Percentiles rank a stretch among this genome's conserved stretches.
These are phyloP conservation scores for Damaliscus lunatus DNA, from an alignment of 2,113 vertebrate species.

Conservation along the genomic window DNA sequence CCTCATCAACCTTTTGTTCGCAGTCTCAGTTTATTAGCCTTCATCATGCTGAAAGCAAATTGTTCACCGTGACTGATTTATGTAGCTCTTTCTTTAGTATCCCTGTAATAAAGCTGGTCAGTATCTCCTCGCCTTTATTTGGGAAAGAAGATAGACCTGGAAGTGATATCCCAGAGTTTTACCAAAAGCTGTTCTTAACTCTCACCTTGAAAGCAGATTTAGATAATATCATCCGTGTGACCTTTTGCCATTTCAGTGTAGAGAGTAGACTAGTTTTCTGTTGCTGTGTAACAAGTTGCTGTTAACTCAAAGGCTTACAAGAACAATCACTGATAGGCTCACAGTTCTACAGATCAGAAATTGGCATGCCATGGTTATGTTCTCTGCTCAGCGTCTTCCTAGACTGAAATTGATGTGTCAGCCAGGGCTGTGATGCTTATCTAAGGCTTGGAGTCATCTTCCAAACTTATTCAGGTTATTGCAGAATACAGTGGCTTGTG, in stretches of 20 bases:
- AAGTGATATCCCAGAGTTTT: not conserved
- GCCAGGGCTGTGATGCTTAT: no score
- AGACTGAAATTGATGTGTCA: not conserved
- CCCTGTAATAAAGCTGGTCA: not conserved
- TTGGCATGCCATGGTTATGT: no score
- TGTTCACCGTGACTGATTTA: not conserved
- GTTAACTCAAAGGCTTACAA: not conserved
- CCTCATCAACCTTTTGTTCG: not conserved
- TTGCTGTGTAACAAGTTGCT: not conserved
- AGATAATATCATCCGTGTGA: not conserved
- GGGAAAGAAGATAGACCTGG: not conserved
- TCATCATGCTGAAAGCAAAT: not conserved
- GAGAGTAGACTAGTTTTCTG: not conserved
- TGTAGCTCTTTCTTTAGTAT: not conserved
- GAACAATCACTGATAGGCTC: not conserved
- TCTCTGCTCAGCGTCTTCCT: not conserved
- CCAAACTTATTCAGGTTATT: not conserved
- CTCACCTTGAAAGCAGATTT: not conserved
- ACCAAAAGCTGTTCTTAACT: not conserved
- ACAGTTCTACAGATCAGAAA: not conserved
- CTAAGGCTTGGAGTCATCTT: not conserved
- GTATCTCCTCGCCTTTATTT: not conserved
- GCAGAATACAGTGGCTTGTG: not conserved
- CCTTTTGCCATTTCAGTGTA: not conserved
- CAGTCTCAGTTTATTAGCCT: not conserved